A percentile compares a stretch with the other conserved stretches of the same genome.
Evolutionary conservation across 2,113 vertebrate species (phyloP).

Genomic region (Phyllostomus discolor): DNA sequence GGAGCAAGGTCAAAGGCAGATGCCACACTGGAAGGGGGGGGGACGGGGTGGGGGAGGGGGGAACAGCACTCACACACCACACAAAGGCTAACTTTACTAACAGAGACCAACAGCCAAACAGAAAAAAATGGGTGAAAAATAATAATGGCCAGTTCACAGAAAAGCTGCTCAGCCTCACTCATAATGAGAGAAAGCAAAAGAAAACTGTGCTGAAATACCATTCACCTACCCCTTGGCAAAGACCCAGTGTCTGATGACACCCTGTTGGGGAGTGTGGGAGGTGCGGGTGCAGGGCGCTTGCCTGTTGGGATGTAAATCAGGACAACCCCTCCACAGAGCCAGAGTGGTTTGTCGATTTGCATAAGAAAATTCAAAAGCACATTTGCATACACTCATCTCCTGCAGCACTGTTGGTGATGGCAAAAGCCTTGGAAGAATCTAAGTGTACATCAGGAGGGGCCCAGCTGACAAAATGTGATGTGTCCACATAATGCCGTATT

Average conservation of each 20-base stretch:
- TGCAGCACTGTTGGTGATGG: background rate
- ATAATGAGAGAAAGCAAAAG: background rate
- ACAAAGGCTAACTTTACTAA: background rate
- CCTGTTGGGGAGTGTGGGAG: too few species aligned
- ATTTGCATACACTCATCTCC: background rate
- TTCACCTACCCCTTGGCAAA: background rate
- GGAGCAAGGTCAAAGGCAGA: background rate
- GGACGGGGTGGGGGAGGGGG: rapidly evolving
- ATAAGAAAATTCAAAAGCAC: background rate
- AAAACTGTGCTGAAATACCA: background rate
- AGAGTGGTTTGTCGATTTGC: background rate
- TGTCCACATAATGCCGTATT: background rate
- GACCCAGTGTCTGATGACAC: background rate
- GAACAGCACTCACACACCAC: background rate
- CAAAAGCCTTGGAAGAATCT: background rate
- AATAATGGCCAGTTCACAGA: background rate
- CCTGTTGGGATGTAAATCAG: background rate
- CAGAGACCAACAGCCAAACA: background rate
- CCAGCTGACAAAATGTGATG: background rate
- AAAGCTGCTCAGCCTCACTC: background rate
- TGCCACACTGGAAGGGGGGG: background rate
- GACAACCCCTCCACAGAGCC: background rate
- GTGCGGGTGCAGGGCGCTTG: background rate
- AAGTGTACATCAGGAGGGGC: background rate
- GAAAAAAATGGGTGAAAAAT: background rate